Conservation (phyloP, 2,888 invertebrate genomes). For the Ormyrus thymus region DNA sequence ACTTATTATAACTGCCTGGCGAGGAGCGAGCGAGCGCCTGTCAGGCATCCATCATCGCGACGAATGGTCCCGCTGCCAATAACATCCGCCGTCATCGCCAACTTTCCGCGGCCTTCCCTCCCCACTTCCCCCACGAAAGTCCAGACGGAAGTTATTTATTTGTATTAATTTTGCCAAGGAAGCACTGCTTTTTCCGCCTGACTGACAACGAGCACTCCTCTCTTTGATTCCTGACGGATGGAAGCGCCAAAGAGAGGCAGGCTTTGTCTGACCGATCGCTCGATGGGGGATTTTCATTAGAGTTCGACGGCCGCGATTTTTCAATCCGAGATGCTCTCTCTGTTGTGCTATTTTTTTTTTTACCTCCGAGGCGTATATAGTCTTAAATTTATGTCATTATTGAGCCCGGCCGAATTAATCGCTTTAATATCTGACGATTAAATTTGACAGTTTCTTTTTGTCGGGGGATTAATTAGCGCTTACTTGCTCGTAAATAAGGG, state of each 20-base stretch:
- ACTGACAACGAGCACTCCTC: conserved; percentile 1
- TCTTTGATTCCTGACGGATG: too few relatives aligned
- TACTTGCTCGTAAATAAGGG: conserved; percentile 19
- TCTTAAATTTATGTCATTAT: conserved; percentile 50
- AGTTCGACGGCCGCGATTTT: conserved; percentile 39
- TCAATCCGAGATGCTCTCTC: conserved; percentile 15
- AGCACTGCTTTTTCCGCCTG: not conserved
- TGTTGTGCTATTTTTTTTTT: not conserved
- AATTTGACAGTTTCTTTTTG: conserved; percentile 32
- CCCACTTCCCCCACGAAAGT: conserved; percentile 15
- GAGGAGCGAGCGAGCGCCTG: conserved; percentile 69
- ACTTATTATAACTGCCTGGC: conserved; percentile 75
- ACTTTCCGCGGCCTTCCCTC: conserved; percentile 67
- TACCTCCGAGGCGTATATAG: not conserved
- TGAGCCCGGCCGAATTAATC: conserved; percentile 33
- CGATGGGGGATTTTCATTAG: conserved; percentile 43
- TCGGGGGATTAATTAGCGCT: conserved; percentile 27
- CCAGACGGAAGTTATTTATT: conserved; percentile 58
- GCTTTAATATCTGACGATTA: conserved; percentile 47
- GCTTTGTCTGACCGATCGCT: conserved; percentile 28
- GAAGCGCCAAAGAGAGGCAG: too few relatives aligned
- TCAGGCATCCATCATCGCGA: conserved; percentile 75
- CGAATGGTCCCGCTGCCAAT: conserved; percentile 74
- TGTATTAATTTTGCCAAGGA: conserved; percentile 57
- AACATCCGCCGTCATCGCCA: conserved; percentile 75